Base-by-base conservation (phyloP, 1,140 invertebrate genomes). In the Prorops nasuta region DNA sequence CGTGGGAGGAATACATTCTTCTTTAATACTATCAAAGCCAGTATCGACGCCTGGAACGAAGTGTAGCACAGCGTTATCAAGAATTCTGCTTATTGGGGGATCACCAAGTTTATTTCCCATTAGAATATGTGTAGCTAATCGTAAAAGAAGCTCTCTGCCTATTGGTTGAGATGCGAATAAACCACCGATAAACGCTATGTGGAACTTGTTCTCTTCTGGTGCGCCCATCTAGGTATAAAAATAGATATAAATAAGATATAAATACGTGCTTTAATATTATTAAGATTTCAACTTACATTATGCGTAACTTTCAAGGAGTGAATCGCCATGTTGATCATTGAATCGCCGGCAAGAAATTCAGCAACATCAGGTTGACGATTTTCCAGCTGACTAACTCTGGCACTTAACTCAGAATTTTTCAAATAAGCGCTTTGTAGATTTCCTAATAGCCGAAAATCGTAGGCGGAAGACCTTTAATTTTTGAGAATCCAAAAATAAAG, bases 141-240 rank as follows among this genome's bases (percentile, higher is more conserved):
- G 85, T 1, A 95, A 64, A 0, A 90, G 69, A 21, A 97, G 80
- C 74, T 97, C 94, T 49, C 91, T 82, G 0, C 92, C 92, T 12
- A 90, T 72, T 1, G 91, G 88, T 62, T 95, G 89, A 7, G 89
- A 86, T 4, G 86, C 88, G 67, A 89, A 91, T 20, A 96, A 65
- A 18, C 91, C 91, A 22, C 92, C 93, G 10, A 96, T 76, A 16
- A 97, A 68, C 3, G 86, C 84, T 14, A 97, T 81, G 58, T 92
- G 88, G 57, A 87, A 85, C 78, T 93, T 93, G 2, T 77, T 80
- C 71, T 92, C 89, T 55, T 90, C 88, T 2, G 88, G 84, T 1
- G 81, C 75, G 1, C 86, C 86, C 51, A 87, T 76, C 87, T 89
- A 62, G 2, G 22, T n/a, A 44, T 21, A 20, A 40, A 3, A 20